Base-by-base conservation (phyloP, 2,888 invertebrate species). In the Ischnura elegans region DNA sequence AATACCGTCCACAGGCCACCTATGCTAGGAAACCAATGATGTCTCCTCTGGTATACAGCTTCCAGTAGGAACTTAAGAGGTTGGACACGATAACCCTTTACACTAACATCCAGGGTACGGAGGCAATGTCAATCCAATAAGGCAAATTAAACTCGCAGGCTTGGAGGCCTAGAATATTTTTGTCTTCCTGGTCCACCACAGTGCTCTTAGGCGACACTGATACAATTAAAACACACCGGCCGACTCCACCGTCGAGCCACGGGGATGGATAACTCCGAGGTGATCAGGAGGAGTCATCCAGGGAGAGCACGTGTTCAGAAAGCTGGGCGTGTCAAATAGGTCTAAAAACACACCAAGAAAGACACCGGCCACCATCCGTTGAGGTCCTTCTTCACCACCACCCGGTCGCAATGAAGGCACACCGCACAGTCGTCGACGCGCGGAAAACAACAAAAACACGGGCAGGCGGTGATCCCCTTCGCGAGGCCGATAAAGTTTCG, bases 401-500 rank as follows among this genome's bases (percentile, higher is more conserved):
- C 43, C 61, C 90, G 42, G n/a, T 90, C 90, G 43, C 46, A 46
- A 16, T n/a, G 10, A 43, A 43, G n/a, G 43, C 46, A n/a, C n/a
- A n/a, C n/a, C n/a, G n/a, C 45, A 25, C 86, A 25, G 29, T 84
- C 84, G 29, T 21, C 84, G 29, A 13, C 51, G 13, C 51, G 13
- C 51, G 51, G 51, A 19, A 2, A 13, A 51, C 51, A 51, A 51
- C 51, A 51, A 51, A 51, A 51, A 13, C 19, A 19, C 51, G 19
- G 16, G 19, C 51, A 51, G 16, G 51, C 51, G 51, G n/a, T 29
- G 84, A n/a, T n/a, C n/a, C n/a, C n/a, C n/a, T n/a, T 51, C 51
- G 51, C 16, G 51, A 51, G 51, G 21, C 90, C 61, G 61, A 90
- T n/a, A 55, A n/a, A 55, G 90, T 61, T 76, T 36, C 90, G 90